These are phyloP conservation scores for Nudaria mundana DNA, from an alignment of 2,888 invertebrate species.

Conservation along the genomic window DNA sequence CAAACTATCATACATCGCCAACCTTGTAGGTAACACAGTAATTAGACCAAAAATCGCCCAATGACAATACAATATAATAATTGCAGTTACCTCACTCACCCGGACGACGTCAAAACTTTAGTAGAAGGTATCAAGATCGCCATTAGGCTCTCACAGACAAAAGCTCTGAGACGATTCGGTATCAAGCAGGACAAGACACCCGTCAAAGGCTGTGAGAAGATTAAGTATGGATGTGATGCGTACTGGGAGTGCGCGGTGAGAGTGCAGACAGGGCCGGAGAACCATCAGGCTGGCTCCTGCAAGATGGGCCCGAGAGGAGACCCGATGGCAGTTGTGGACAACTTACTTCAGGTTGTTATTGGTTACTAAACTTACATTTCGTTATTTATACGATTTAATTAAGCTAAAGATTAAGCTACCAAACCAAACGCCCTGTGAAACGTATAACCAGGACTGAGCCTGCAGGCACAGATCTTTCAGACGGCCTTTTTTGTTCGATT, in stretches of 20 bases:
- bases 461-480: no score
- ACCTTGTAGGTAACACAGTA: no score
- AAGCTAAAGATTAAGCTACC: no score
- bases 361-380: no score
- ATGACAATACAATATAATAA: no score
- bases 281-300: slow-evolving; percentile 91
- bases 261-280: slow-evolving; percentile 89
- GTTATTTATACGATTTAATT: no score
- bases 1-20: no score
- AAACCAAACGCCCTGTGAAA: no score
- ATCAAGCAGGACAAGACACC: slow-evolving; percentile 88
- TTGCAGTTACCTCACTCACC: slow-evolving; percentile 85
- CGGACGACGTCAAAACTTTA: slow-evolving; percentile 89
- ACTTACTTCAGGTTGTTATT: slow-evolving; percentile 83
- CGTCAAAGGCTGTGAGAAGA: slow-evolving; percentile 86
- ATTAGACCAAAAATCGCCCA: no score
- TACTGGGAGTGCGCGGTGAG: slow-evolving; percentile 91
- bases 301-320: slow-evolving; percentile 90
- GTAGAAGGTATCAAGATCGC: slow-evolving; percentile 92
- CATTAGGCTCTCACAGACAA: slow-evolving; percentile 86
- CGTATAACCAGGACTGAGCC: no score
- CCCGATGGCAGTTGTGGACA: slow-evolving; percentile 87
- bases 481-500: no score
- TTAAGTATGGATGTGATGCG: slow-evolving; percentile 86
- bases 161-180: slow-evolving; percentile 82